phyloP scores from a whole-genome alignment of 2,113 vertebrate genomes.

The Macroglossus sobrinus region DNA sequence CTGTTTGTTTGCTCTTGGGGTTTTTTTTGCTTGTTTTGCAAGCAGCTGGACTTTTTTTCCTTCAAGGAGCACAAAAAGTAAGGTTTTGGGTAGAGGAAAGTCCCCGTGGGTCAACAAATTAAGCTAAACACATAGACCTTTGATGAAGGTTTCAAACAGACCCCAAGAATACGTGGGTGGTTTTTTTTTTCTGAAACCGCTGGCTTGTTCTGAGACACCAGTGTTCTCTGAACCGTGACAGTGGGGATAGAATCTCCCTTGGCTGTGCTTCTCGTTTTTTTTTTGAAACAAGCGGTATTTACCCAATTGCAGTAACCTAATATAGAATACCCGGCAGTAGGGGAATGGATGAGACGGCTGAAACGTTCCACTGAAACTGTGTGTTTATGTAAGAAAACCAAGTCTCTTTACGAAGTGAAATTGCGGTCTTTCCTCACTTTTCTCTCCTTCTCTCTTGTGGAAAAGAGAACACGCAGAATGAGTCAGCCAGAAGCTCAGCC shows the following conservation, averaged over 20 bases:
- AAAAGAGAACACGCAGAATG: not conserved
- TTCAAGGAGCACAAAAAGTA: not conserved
- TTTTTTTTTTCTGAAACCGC: not conserved
- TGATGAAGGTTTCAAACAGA: not conserved
- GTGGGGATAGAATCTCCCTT: not conserved
- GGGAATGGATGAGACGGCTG: not conserved
- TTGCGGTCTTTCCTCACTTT: not conserved
- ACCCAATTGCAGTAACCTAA: not conserved
- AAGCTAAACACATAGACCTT: not conserved
- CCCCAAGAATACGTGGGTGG: not conserved
- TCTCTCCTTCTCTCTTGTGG: not conserved
- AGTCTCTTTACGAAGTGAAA: not conserved
- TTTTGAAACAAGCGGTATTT: not conserved
- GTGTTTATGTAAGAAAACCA: not conserved
- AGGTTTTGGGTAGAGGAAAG: not conserved
- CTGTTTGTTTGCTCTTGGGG: not conserved
- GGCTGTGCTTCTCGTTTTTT: not conserved
- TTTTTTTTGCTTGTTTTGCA: not conserved
- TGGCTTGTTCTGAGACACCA: not conserved
- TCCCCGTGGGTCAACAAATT: not conserved
- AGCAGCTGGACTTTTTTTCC: not conserved
- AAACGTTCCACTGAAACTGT: not conserved
- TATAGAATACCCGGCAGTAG: not conserved
- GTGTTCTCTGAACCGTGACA: not conserved
- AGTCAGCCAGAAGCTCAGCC: not conserved